Evolutionary conservation across 2,888 invertebrate species (phyloP), one percentile per base, ranked within the genome.

Genomic region (Harpagoxenus sublaevis): DNA sequence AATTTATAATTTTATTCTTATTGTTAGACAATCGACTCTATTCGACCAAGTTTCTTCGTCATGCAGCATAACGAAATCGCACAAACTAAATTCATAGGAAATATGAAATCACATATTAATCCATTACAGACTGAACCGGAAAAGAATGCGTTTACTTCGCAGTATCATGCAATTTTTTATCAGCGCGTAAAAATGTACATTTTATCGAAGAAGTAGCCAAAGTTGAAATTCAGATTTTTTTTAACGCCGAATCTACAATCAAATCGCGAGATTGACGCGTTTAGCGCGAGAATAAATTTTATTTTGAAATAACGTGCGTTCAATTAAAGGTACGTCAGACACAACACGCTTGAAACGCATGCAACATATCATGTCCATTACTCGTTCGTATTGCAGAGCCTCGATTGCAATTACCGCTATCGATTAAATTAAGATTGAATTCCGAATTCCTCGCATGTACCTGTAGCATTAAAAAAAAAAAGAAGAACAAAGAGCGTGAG

Each of bases 381-480:
- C 79, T 81, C 79, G 79, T 79, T 79, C 71, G 71, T 79, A 78
- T 79, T 57, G 79, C 71, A 23, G 60, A 77, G 51, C 57, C 77
- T 77, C 62, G 45, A 65, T 75, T 70, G 81, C 63, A 62, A 66
- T 68, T 55, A 77, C 86, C 65, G 79, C 60, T 53, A 42, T 74
- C 65, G 78, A 71, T 82, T 83, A 79, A 74, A 84, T 86, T 63
- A 84, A 65, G 75, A 86, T 83, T 88, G 73, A 78, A 86, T 87
- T 71, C 70, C 81, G 83, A 88, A 89, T 90, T 91, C 89, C 89
- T 90, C 89, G 87, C 87, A 88, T 88, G 87, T 89, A 89, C 89
- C 90, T 87, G 89, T 90, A 91, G 88, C 81, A 62, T 51, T 70
- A 35, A 68, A 68, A 60, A 51, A 79, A 48, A 79, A 48, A 31